Evolutionary conservation across 1,140 invertebrate genomes (phyloP).

Genomic region (Drosophila chauvacae): DNA sequence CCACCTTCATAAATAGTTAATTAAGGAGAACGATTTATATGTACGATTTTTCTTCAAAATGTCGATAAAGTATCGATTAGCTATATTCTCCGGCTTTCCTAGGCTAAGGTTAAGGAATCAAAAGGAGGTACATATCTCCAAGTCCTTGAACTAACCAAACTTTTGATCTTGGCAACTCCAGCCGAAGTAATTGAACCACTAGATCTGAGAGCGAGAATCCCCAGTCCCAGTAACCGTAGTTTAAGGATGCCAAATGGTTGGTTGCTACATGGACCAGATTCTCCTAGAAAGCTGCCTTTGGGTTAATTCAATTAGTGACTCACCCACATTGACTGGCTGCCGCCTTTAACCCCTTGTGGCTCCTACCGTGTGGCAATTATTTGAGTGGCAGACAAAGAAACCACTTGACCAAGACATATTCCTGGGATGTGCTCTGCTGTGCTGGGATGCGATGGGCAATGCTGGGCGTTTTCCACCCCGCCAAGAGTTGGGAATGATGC

Average conservation of each 20-base stretch:
- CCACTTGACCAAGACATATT: slow-evolving; percentile 31
- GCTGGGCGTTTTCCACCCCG: slow-evolving; percentile 39
- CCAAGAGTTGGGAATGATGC: slow-evolving; percentile 29
- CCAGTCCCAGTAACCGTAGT: neutral
- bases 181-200: neutral
- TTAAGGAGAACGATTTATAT: neutral
- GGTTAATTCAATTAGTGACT: neutral
- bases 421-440: neutral
- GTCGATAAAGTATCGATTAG: neutral
- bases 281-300: neutral
- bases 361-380: slow-evolving; percentile 3
- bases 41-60: neutral
- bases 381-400: slow-evolving; percentile 26
- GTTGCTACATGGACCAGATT: no score
- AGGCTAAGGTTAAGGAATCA: neutral
- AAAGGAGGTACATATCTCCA: neutral
- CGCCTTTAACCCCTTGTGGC: slow-evolving; percentile 11
- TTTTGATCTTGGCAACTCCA: neutral
- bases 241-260: neutral
- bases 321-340: slow-evolving; percentile 9
- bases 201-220: no score
- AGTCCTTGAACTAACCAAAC: neutral
- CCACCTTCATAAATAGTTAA: neutral
- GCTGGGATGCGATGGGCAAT: neutral
- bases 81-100: neutral